Evolutionary conservation across 2,113 vertebrate genomes (phyloP), one percentile per base, ranked within the genome.

Genomic region (Oceanodroma tethys): DNA sequence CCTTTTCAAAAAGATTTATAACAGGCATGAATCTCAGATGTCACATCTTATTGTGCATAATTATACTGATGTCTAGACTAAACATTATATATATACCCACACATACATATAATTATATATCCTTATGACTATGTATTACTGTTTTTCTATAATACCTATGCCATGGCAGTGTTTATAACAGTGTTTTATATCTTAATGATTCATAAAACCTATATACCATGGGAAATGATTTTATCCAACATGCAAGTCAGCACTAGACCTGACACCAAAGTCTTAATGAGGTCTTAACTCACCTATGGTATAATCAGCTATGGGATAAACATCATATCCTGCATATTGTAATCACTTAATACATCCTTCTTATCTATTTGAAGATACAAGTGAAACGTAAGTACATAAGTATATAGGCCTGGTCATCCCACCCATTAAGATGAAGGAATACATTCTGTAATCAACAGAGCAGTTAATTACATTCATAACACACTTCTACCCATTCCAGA

Each of bases 21-120:
- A 96, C 55, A 93, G 4, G 2, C 93, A 95, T 97, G 96, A 97
- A 97, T 97, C 95, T 97, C 78, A 97, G 72, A 97, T 97, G 97
- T 97, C 94, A 97, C 90, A 96, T 97, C 97, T 96, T 97, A 96
- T 97, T 97, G 97, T 97, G 88, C 92, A 86, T 95, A 97, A 97
- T 97, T 96, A 97, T 95, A 92, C 92, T 78, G 75, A 97, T 94
- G 95, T 96, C 97, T 97, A 97, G 96, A 97, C 96, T 96, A 95
- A 97, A 96, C 88, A 96, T 96, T 95, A 95, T 95, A 97, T 95
- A 97, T 97, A 96, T 96, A 95, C 93, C 87, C 95, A 90, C 92
- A 93, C 81, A 95, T 81, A 97, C 79, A 56, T 94, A 93, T 95
- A 96, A 97, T 97, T 97, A 97, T 83, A 95, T 94, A 96, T 94